A percentile compares a stretch with the other conserved stretches of the same genome.
Conservation (phyloP, 2,797 vertebrate genomes). For the Cyprinodon diabolis region DNA sequence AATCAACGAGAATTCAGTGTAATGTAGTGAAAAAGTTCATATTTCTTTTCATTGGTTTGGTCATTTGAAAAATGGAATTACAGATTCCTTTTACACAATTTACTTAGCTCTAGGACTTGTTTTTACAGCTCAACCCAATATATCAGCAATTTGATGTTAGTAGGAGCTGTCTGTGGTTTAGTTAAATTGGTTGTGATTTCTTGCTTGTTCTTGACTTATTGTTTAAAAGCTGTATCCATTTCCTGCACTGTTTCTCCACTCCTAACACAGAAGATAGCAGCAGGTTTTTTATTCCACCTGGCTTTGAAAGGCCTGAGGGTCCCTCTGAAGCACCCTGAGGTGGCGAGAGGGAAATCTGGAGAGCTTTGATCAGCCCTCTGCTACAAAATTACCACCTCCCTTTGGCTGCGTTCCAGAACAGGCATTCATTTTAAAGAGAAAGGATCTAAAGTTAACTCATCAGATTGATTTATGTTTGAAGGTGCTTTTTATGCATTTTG, state of each 20-base stretch:
- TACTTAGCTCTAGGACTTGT: too few species aligned
- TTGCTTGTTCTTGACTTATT: neutral
- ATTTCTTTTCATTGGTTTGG: too few species aligned
- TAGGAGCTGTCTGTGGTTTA: constrained; percentile 5
- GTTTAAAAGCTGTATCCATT: constrained; percentile 6
- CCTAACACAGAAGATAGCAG: constrained; percentile 28
- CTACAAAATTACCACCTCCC: neutral
- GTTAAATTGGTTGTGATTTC: neutral
- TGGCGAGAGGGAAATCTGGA: constrained; percentile 34
- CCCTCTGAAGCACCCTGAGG: constrained; percentile 20
- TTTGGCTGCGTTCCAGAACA: constrained; percentile 18
- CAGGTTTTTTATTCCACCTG: constrained; percentile 29
- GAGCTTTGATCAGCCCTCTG: constrained; percentile 32
- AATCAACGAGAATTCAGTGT: too few species aligned
- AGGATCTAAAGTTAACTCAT: neutral
- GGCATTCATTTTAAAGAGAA: constrained; percentile 11
- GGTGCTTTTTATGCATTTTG: neutral
- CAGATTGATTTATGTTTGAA: constrained; percentile 6
- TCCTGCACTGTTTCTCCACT: constrained; percentile 2
- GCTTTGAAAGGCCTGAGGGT: constrained; percentile 19
- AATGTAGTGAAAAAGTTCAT: too few species aligned
- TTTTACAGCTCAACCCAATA: too few species aligned
- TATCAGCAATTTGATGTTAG: neutral
- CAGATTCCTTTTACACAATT: too few species aligned
- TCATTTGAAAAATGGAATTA: too few species aligned